Evolutionary conservation across 2,888 invertebrate species (phyloP).

Genomic region (Microplitis manilae): DNA sequence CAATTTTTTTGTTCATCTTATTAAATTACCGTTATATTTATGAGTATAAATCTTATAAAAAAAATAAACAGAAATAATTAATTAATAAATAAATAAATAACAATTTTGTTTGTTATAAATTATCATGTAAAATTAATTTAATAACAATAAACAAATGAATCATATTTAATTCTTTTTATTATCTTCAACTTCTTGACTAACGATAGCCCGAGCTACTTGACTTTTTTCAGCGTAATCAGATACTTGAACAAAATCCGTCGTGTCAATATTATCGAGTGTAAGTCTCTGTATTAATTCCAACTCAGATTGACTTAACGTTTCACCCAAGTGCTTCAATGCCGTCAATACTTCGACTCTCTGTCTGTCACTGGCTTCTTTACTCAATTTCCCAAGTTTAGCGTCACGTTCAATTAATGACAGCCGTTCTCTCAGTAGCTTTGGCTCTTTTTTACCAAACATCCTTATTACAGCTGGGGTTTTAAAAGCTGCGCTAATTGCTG

Average conservation of each 20-base stretch:
- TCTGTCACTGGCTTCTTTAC: conserved; percentile 71
- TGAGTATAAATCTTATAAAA: conserved; percentile 36
- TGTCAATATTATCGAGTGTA: conserved; percentile 66
- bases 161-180: conserved; percentile 50
- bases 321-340: conserved; percentile 73
- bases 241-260: conserved; percentile 72
- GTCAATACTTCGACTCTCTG: conserved; percentile 73
- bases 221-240: conserved; percentile 64
- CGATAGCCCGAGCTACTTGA: conserved; percentile 59
- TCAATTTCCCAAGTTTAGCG: conserved; percentile 76
- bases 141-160: not conserved
- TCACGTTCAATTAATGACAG: conserved; percentile 77
- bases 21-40: conserved; percentile 19
- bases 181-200: conserved; percentile 61
- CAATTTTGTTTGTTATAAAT: conserved; percentile 28
- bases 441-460: conserved; percentile 81
- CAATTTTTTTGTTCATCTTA: conserved; percentile 14
- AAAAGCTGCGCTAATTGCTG: conserved; percentile 82
- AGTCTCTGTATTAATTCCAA: conserved; percentile 73
- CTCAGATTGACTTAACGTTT: conserved; percentile 72
- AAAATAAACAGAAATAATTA: not conserved
- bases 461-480: conserved; percentile 83
- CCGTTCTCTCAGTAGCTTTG: conserved; percentile 77
- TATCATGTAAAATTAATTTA: conserved; percentile 15
- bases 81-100: conserved; percentile 12